Base-by-base conservation (phyloP, 2,888 invertebrate genomes). In the Drosophila kambysellisi region DNA sequence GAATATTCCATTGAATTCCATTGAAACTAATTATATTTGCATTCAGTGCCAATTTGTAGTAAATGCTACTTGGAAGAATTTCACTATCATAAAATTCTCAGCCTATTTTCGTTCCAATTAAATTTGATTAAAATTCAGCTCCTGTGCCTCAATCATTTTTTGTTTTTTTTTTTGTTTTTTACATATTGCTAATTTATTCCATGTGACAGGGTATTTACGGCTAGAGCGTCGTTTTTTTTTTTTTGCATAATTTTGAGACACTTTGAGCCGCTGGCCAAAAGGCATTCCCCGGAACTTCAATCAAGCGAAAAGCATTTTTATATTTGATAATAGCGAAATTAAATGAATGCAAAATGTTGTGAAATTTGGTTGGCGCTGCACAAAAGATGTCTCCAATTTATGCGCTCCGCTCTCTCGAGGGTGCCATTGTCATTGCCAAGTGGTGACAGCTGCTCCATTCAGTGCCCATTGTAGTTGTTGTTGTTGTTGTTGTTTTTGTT, bases 261-360 rank as follows among this genome's bases (percentile, higher is more conserved):
- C 68, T 62, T 75, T 87, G 74, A 69, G 80, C 67, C 63, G 43
- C 30, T 29, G 65, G 60, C 39, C 54, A 56, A 76, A 76, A 54
- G 58, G 65, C 64, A 46, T 39, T 32, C 46, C 43, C 57, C 70
- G 58, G 56, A 64, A 61, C 86, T 86, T 80, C 86, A 88, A 85
- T 88, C 85, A 85, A 82, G 88, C 83, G 70, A 83, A 85, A 88
- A 80, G 86, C 87, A 83, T 78, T 88, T 85, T 88, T 85, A 72
- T 83, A 81, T 82, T 84, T 84, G 82, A 76, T 84, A 84, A 88
- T 85, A 83, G 88, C 80, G 35, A 88, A 85, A 88, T 85, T 82
- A 85, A 86, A 88, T 86, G 78, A 88, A 83, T 88, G 86, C 83
- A 88, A 88, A 87, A 84, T 72, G 83, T 70, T 83, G 61, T 70